These are phyloP conservation scores for Hypothenemus hampei DNA, from an alignment of 1,140 invertebrate genomes.

Conservation along the genomic window DNA sequence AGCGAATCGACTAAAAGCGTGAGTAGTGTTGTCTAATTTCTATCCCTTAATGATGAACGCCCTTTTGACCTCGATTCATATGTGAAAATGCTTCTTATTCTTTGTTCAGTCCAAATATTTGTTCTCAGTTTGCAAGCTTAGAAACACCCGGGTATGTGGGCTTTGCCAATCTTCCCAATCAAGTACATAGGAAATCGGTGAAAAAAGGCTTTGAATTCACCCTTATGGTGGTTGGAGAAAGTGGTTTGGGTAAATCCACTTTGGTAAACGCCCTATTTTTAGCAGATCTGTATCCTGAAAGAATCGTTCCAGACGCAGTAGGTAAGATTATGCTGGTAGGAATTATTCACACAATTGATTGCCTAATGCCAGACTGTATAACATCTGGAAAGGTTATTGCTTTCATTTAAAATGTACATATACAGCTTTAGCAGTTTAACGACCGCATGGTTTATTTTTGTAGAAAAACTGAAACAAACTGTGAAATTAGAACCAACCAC, in stretches of 20 bases:
- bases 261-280: slow-evolving; percentile 97
- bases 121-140: slow-evolving; percentile 67
- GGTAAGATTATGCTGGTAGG: no score
- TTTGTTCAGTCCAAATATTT: no score
- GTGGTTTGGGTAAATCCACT: slow-evolving; percentile 96
- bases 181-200: slow-evolving; percentile 92
- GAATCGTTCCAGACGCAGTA: slow-evolving; percentile 78
- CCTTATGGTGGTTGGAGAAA: slow-evolving; percentile 96
- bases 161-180: slow-evolving; percentile 92
- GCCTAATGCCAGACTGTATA: no score
- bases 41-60: background rate
- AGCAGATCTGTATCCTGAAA: slow-evolving; percentile 89
- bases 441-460: slow-evolving; percentile 18
- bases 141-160: slow-evolving; percentile 87
- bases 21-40: slow-evolving; percentile 24
- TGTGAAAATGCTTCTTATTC: background rate
- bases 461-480: slow-evolving; percentile 84
- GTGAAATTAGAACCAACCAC: slow-evolving; percentile 87
- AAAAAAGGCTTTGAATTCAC: slow-evolving; percentile 99
- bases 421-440: background rate
- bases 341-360: no score
- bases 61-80: no score
- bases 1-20: slow-evolving; percentile 47
- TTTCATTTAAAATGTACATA: slow-evolving; percentile 10
- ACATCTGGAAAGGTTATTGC: slow-evolving; percentile 15